Evolutionary conservation across 2,113 vertebrate species (phyloP), one percentile per base, ranked within the genome.

Genomic region (Actenoides lindsayi): DNA sequence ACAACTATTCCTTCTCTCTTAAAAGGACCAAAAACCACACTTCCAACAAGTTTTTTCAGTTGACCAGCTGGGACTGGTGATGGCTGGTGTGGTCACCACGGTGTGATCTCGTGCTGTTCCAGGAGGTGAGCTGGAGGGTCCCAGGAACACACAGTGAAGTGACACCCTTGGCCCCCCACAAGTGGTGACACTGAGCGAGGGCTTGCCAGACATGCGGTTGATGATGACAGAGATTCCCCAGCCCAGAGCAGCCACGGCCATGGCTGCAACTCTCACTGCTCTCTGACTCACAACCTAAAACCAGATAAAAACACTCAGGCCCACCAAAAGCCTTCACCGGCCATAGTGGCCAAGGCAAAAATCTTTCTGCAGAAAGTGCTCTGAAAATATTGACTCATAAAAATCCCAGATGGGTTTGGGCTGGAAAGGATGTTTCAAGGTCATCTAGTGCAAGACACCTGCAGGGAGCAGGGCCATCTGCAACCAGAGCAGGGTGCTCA

Each of bases 141-240:
- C 13, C 62, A 30, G 35, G 56, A 13, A 33, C 54, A 9, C 2
- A 2, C 3, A 3, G 35, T 1, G 27, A 48, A 48, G 35, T 5
- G 76, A 39, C 68, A 73, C 0, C 14, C 33, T 28, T 0, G 0
- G 20, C 33, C 2, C 56, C 74, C 35, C 0, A 0, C 39, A 8
- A 33, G 60, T 2, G 50, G 27, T 33, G 39, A 3, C 1, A 14
- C 70, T 1, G 8, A 39, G 11, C 1, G 2, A 60, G 41, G 50
- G 17, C 37, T 16, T 35, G 11, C 20, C 75, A 56, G 54, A 11
- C 3, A 42, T 1, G 2, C 11, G 39, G 48, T 0, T 41, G 57
- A 23, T 1, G 9, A 6, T 13, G 50, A 28, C 41, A 68, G 42
- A 71, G 54, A 37, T 23, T 24, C 73, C 59, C 60, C 21, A 30